Evolutionary conservation across 2,113 vertebrate species (phyloP), one percentile per base, ranked within the genome.

Genomic region (Microcebus murinus): DNA sequence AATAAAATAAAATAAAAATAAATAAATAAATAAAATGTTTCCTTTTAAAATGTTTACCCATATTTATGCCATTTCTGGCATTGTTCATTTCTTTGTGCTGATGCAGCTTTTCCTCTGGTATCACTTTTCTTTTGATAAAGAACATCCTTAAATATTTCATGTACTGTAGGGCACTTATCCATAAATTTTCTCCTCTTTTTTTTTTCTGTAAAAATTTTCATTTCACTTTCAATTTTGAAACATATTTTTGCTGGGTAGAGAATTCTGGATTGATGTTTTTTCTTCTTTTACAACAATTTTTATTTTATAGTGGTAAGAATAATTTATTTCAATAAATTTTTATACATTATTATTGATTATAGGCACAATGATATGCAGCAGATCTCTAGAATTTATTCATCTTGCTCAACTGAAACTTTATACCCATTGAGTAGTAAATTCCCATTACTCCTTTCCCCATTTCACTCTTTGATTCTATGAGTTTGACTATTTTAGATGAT

Each of bases 81-180:
- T 15, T 73, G 36, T 79, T 48, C 48, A 48, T 39, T 42, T 93
- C 71, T 71, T 63, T 31, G 57, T 55, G 6, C 15, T n/a, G 23
- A 48, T 48, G 18, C 29, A 85, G 57, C 17, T 90, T 68, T 80
- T 85, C 63, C 65, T 57, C 18, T 48, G 10, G 8, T 65, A 80
- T 48, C 13, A 48, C 7, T 71, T 48, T 71, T 1, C 57, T 79
- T 59, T 13, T 85, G 42, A 17, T 85, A 71, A 83, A 50, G 29
- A 73, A 57, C n/a, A 90, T 90, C 25, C 31, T 55, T 65, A 71
- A 86, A 59, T 89, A 89, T 79, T 84, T 86, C n/a, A 73, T 87
- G 31, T 31, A 68, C 8, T 27, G 0, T 39, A 27, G 15, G 34
- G 27, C 4, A 39, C 31, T 73, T 39, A 34, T 12, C 45, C 55